These are phyloP conservation scores for Creontiades dilutus DNA, from an alignment of 2,888 invertebrate species.

Conservation along the genomic window DNA sequence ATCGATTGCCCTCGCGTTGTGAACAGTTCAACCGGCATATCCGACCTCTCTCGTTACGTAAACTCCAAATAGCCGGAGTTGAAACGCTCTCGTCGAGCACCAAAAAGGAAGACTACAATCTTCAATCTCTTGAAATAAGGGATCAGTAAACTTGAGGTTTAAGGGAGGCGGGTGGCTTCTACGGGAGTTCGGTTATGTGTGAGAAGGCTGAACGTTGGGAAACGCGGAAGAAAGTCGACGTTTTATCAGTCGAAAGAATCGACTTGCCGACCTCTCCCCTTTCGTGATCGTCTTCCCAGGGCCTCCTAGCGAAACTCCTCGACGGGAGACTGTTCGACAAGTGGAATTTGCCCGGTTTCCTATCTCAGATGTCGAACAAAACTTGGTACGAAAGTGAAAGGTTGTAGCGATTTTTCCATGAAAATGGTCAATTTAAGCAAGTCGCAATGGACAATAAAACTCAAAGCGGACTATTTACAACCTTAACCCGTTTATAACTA, in stretches of 20 bases:
- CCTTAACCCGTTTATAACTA: too few relatives aligned
- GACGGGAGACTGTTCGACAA: too few relatives aligned
- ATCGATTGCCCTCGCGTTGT: slow-evolving; percentile 23
- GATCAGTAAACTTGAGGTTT: not conserved
- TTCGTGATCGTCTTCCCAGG: too few relatives aligned
- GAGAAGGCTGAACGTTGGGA: not conserved
- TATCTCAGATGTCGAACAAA: too few relatives aligned
- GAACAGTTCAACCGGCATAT: not conserved
- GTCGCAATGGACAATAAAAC: too few relatives aligned
- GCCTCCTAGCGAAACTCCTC: too few relatives aligned
- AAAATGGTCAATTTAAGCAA: too few relatives aligned
- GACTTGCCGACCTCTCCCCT: not conserved
- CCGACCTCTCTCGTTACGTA: not conserved
- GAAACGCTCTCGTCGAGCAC: slow-evolving; percentile 12
- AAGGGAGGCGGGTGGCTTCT: not conserved
- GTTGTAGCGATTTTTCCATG: too few relatives aligned
- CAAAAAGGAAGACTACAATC: not conserved
- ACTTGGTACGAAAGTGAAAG: too few relatives aligned
- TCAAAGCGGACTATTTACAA: too few relatives aligned
- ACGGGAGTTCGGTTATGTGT: not conserved
- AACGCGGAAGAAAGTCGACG: slow-evolving; percentile 15
- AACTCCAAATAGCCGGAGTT: not conserved
- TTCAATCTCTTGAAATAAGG: slow-evolving; percentile 10
- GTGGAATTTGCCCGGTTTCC: too few relatives aligned
- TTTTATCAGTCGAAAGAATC: not conserved